A percentile compares a stretch with the other conserved stretches of the same genome.
These are phyloP conservation scores for Hippopotamyrus pictus DNA, from an alignment of 2,797 vertebrate genomes.

Conservation along the genomic window DNA sequence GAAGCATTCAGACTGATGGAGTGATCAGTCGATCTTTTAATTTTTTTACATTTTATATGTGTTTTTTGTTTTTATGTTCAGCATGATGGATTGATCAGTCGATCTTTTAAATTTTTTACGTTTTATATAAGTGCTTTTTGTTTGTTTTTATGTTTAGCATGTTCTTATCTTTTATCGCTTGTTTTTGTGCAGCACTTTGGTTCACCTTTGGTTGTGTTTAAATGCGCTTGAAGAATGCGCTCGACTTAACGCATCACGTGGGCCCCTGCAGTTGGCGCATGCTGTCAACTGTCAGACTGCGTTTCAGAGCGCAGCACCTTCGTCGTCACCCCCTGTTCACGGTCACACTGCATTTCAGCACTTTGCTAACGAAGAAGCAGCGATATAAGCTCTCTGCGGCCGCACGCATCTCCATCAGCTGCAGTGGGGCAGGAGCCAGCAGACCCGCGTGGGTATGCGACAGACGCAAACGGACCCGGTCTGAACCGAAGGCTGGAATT, in stretches of 20 bases:
- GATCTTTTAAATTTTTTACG: neutral
- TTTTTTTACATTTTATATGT: too few relatives aligned
- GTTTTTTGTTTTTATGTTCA: neutral
- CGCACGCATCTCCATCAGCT: neutral
- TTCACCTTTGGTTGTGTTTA: neutral
- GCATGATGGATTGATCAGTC: neutral
- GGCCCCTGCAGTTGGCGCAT: neutral
- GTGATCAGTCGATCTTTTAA: neutral
- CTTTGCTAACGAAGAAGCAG: neutral
- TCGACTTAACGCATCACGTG: neutral
- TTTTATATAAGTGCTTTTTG: neutral
- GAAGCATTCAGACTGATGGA: neutral
- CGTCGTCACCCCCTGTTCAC: neutral
- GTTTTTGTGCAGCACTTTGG: neutral
- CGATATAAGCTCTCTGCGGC: neutral
- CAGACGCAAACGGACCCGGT: neutral
- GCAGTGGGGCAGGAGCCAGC: neutral
- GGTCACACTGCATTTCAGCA: neutral
- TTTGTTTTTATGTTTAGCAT: neutral
- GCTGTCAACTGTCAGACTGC: neutral
- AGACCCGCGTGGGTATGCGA: neutral
- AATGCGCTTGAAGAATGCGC: neutral
- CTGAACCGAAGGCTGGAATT: neutral
- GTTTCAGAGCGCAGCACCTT: neutral
- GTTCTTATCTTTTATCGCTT: neutral